Evolutionary conservation across 1,140 invertebrate species (phyloP), one percentile per base, ranked within the genome.

Genomic region (Sogatella furcifera): DNA sequence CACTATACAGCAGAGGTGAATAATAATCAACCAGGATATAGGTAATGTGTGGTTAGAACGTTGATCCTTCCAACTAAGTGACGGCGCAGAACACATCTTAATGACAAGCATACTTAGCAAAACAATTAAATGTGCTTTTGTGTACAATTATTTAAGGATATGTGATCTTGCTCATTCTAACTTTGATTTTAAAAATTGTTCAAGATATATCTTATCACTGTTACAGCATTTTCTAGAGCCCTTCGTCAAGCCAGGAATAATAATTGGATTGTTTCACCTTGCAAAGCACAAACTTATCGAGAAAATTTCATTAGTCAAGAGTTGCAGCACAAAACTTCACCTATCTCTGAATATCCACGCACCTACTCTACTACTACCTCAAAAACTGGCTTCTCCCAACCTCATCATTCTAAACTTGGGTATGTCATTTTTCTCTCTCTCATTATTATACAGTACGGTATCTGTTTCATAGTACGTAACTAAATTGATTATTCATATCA

Each of bases 341-440:
- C 70, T 91, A 5, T 82, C 82, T 24, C 79, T 91, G 53, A 82
- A 88, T 69, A 78, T 91, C 62, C 81, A 85, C 69, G 83, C 83
- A 38, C 89, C 89, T 41, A 82, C 85, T 0, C 72, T 93, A 17
- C 71, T 91, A 22, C 71, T 93, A 41, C 90, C 89, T 0, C 88
- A 90, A 68, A 87, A 88, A 67, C 84, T 86, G 17, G 84, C 86
- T 56, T 88, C 86, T 6, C 85, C 86, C 0, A 89, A 87, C 72
- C 77, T 90, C n/a, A 72, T 93, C 44, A 80, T 92, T 46, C 72
- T 90, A 15, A 85, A 88, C 71, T 81, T 88, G 70, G 86, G 84
- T 84, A 74, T 69, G 68, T 66, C n/a, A 31, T 44, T 24, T 46
- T 59, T 59, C 21, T n/a, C n/a, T n/a, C n/a, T n/a, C n/a, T n/a